These are phyloP conservation scores for Lophius piscatorius DNA, from an alignment of 2,113 vertebrate species.

Conservation along the genomic window DNA sequence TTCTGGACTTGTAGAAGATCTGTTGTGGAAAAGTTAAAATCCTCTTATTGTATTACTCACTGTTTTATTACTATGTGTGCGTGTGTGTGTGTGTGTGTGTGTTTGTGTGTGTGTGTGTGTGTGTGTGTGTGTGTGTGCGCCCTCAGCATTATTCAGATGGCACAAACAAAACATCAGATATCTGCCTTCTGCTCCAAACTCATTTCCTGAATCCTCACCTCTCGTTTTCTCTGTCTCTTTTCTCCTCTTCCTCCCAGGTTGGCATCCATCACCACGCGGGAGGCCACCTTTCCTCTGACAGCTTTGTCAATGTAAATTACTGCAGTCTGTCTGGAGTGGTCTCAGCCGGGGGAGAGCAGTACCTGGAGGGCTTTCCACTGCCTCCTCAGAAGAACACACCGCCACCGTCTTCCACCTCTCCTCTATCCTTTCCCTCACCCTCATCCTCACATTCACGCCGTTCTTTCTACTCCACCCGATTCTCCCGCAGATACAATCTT, in stretches of 20 bases:
- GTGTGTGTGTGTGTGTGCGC: slow-evolving; percentile 1
- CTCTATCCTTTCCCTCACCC: not conserved
- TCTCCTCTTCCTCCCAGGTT: slow-evolving; percentile 71
- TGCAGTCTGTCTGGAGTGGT: slow-evolving; percentile 77
- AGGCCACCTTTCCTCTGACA: slow-evolving; percentile 80
- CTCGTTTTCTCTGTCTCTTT: slow-evolving; percentile 11
- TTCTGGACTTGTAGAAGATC: slow-evolving; percentile 17
- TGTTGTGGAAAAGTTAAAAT: slow-evolving; percentile 37
- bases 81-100: too few species aligned
- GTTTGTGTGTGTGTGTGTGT: too few species aligned
- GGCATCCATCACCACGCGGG: slow-evolving; percentile 80
- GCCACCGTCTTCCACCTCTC: slow-evolving; percentile 15
- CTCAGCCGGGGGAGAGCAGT: slow-evolving; percentile 65
- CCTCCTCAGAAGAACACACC: slow-evolving; percentile 55
- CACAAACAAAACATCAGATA: slow-evolving; percentile 12
- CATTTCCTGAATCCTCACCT: slow-evolving; percentile 28
- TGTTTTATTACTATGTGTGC: slow-evolving; percentile 11
- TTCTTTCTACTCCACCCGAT: not conserved
- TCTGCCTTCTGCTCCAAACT: slow-evolving; percentile 18
- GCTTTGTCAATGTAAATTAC: slow-evolving; percentile 87
- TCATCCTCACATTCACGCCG: not conserved
- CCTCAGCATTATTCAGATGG: slow-evolving; percentile 23
- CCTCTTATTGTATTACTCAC: slow-evolving; percentile 29
- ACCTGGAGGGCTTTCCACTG: slow-evolving; percentile 72
- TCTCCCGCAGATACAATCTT: slow-evolving; percentile 11